Conservation (phyloP, 2,797 vertebrate species). For the Crenuchus spilurus region DNA sequence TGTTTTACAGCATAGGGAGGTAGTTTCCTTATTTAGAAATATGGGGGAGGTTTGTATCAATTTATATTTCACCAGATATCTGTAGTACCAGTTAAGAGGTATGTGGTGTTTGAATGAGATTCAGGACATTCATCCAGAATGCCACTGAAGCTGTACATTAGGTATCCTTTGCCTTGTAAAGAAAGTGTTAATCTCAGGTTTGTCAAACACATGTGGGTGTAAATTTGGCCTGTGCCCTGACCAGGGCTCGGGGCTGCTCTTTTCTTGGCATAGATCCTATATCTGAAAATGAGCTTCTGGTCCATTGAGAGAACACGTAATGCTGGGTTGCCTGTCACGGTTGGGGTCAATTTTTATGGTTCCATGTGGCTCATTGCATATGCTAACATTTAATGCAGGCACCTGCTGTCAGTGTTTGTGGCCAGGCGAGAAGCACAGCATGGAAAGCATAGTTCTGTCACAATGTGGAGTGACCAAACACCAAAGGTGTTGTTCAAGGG, state of each 20-base stretch:
- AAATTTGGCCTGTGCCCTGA: conserved; percentile 43
- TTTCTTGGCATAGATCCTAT: conserved; percentile 36
- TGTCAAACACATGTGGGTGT: conserved; percentile 25
- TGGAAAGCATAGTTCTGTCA: conserved; percentile 29
- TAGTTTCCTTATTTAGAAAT: too few species aligned
- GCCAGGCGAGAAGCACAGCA: conserved; percentile 60
- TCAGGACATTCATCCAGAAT: not conserved
- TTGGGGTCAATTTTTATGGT: conserved; percentile 59
- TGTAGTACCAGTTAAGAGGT: conserved; percentile 9
- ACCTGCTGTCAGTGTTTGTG: conserved; percentile 60
- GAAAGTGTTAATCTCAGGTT: conserved; percentile 43
- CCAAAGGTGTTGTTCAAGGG: conserved; percentile 43
- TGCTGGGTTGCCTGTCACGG: conserved; percentile 28
- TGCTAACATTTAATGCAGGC: conserved; percentile 54
- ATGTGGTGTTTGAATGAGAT: not conserved
- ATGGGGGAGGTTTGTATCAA: not conserved
- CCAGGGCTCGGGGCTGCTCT: conserved; percentile 5
- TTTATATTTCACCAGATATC: not conserved
- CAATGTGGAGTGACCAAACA: conserved; percentile 51
- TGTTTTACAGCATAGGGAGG: too few species aligned
- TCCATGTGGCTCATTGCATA: conserved; percentile 56
- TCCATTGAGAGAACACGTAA: conserved; percentile 37
- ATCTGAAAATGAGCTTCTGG: conserved; percentile 50
- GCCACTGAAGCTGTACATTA: not conserved
- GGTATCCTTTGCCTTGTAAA: conserved; percentile 24